These are phyloP conservation scores for Trematocara zebra DNA, from an alignment of 2,113 vertebrate genomes.

Conservation along the genomic window DNA sequence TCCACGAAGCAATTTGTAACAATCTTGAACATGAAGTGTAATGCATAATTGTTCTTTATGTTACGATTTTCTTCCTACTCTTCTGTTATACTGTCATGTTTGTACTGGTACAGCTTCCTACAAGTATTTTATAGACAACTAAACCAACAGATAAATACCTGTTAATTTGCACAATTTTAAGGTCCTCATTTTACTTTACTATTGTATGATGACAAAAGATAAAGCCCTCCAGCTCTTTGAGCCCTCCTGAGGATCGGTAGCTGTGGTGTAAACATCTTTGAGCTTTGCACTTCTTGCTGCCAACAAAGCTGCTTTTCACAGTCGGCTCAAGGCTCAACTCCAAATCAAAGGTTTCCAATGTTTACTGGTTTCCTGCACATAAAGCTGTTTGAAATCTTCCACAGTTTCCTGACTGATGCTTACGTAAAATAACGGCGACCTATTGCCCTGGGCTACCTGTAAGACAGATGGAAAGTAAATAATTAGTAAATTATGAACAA, in stretches of 20 bases:
- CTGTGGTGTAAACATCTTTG: neutral
- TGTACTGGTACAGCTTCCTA: neutral
- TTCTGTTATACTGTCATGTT: neutral
- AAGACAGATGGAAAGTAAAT: neutral
- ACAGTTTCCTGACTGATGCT: neutral
- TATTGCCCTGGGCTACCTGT: neutral
- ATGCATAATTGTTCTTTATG: neutral
- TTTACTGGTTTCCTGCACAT: neutral
- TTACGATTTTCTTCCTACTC: neutral
- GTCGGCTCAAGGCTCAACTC: neutral
- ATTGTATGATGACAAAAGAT: neutral
- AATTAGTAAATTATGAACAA: neutral
- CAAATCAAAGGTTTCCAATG: neutral
- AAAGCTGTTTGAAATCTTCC: neutral
- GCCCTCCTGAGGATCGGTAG: neutral
- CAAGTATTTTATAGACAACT: neutral
- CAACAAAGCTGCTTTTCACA: conserved; percentile 5
- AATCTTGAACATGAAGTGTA: neutral
- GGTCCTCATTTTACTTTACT: neutral
- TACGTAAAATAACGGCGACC: neutral
- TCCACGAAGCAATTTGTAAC: neutral
- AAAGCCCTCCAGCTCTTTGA: neutral
- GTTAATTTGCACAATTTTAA: neutral
- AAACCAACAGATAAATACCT: neutral
- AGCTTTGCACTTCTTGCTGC: neutral